Evolutionary conservation across 64 coral and sea anemone species (phyloP).

Genomic region (Pachyseris speciosa): DNA sequence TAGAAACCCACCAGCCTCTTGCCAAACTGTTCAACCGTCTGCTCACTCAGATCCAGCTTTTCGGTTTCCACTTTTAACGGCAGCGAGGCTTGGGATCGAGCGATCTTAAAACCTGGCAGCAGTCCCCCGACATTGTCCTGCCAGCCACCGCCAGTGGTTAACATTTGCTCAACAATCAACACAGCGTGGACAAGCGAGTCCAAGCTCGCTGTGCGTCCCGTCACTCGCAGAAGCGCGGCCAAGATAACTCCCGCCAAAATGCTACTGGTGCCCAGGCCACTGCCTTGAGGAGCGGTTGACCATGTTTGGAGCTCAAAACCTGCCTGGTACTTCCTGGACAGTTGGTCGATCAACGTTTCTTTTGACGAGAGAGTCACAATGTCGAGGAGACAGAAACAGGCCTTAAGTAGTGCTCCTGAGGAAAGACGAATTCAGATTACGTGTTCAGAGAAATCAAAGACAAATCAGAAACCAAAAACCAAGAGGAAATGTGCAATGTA

Average conservation of each 20-base stretch:
- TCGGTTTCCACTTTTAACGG: constrained; percentile 80
- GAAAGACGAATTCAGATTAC: too few species aligned
- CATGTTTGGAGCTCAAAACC: constrained; percentile 91
- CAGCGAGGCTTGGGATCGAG: constrained; percentile 69
- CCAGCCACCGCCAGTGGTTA: constrained; percentile 97
- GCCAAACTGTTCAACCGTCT: constrained; percentile 72
- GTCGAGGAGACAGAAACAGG: constrained; percentile 81
- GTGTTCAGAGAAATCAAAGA: not conserved
- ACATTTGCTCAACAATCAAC: constrained; percentile 93
- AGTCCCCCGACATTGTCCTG: constrained; percentile 98
- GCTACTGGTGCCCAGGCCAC: constrained; percentile 98
- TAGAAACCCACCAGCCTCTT: constrained; percentile 80
- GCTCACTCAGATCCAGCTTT: constrained; percentile 57
- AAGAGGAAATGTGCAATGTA: too few species aligned
- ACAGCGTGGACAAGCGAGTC: constrained; percentile 88
- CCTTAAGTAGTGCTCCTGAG: constrained; percentile 88
- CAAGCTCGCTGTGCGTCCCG: constrained; percentile 67
- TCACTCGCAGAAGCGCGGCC: constrained; percentile 74
- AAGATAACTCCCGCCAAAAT: constrained; percentile 89
- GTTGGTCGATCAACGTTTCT: constrained; percentile 70
- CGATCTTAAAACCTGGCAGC: constrained; percentile 84
- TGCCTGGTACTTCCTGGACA: constrained; percentile 69
- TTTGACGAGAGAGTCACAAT: constrained; percentile 61
- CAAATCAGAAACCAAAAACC: too few species aligned
- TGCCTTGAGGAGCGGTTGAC: constrained; percentile 79